Evolutionary conservation across 2,113 vertebrate species (phyloP).

Genomic region (Mus pahari): DNA sequence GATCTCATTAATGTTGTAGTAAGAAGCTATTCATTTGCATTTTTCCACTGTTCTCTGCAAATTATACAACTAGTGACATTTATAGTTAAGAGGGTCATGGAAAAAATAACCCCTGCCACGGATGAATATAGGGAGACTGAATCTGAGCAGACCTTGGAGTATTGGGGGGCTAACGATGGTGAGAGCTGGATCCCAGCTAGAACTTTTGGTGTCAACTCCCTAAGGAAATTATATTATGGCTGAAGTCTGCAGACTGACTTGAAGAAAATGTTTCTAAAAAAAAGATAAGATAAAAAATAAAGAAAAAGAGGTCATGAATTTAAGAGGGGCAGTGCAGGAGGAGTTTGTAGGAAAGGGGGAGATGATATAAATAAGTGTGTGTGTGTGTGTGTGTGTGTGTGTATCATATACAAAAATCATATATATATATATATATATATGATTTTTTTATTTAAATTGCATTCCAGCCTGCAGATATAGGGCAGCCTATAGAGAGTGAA

Average conservation of each 20-base stretch:
- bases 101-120: neutral
- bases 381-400: too few relatives aligned
- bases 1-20: neutral
- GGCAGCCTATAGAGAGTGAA: neutral
- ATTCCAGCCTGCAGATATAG: neutral
- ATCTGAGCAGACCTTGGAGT: neutral
- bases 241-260: neutral
- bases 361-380: too few relatives aligned
- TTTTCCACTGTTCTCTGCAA: neutral
- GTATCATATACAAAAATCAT: too few relatives aligned
- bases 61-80: neutral
- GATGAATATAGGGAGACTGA: neutral
- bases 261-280: neutral
- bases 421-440: neutral
- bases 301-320: neutral
- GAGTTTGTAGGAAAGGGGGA: neutral
- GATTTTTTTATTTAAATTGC: neutral
- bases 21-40: neutral
- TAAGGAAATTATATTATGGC: neutral
- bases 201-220: neutral
- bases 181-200: neutral
- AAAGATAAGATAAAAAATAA: neutral
- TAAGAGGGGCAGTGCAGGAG: neutral
- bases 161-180: fast-evolving
- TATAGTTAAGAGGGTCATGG: neutral